Evolutionary conservation across 1,140 invertebrate genomes (phyloP).

Genomic region (Berghia stephanieae): DNA sequence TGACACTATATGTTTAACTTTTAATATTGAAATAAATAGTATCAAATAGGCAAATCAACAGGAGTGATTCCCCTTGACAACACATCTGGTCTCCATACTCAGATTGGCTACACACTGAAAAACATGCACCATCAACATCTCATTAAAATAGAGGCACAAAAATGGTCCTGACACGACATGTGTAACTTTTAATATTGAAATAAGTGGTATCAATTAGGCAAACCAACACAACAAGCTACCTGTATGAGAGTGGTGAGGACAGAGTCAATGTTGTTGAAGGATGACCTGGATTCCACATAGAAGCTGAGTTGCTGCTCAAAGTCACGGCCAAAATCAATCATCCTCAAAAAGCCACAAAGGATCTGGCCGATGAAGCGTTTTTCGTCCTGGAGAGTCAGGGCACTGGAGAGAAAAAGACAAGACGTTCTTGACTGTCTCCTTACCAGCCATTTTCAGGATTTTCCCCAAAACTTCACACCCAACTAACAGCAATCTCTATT

Average conservation of each 20-base stretch:
- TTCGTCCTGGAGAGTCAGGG: conserved; percentile 93
- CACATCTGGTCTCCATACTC: conserved; percentile 77
- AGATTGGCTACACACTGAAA: conserved; percentile 84
- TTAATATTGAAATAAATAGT: conserved; percentile 67
- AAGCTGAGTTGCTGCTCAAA: conserved; percentile 91
- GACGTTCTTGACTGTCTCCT: no score
- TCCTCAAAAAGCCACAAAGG: conserved; percentile 82
- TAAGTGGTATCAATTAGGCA: conserved; percentile 66
- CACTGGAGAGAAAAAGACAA: conserved; percentile 71
- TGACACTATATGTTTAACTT: no score
- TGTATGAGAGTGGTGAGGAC: conserved; percentile 87
- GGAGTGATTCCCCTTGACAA: conserved; percentile 81
- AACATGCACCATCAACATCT: no score
- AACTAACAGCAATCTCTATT: no score
- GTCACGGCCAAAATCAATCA: conserved; percentile 83
- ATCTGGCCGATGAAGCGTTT: conserved; percentile 84
- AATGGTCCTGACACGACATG: no score
- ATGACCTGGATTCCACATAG: conserved; percentile 88
- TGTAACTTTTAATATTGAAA: no score
- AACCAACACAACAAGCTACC: conserved; percentile 67
- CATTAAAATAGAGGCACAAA: no score
- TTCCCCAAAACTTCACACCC: no score
- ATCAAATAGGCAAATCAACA: conserved; percentile 85
- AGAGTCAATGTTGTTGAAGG: conserved; percentile 88
- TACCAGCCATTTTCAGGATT: no score